phyloP scores from a whole-genome alignment of 2,888 invertebrate species.

The Chrysolina haemoptera region DNA sequence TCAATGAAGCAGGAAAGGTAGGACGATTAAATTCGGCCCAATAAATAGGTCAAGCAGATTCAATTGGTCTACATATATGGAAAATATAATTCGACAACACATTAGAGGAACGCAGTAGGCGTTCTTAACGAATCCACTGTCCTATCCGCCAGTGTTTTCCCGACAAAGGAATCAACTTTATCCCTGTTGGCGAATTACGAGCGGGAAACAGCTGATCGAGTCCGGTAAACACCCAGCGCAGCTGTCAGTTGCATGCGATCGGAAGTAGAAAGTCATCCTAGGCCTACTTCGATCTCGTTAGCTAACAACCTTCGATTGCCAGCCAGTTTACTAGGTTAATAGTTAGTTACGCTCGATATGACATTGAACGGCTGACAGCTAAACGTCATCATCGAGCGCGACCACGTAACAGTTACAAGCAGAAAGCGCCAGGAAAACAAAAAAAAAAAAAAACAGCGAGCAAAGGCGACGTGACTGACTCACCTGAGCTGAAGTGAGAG shows the following conservation, averaged over 20 bases:
- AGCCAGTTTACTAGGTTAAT: slow-evolving; percentile 39
- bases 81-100: neutral
- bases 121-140: no score
- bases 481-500: slow-evolving; percentile 93
- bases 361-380: slow-evolving; percentile 42
- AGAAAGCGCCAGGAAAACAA: neutral
- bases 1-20: slow-evolving; percentile 44
- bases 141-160: neutral
- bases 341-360: slow-evolving; percentile 40
- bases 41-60: slow-evolving; percentile 38
- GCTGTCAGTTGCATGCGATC: slow-evolving; percentile 12
- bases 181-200: neutral
- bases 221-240: slow-evolving; percentile 17
- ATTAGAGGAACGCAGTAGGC: neutral
- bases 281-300: slow-evolving; percentile 27
- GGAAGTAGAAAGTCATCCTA: slow-evolving; percentile 17
- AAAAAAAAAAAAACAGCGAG: slow-evolving; percentile 35
- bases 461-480: slow-evolving; percentile 60
- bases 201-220: slow-evolving; percentile 22
- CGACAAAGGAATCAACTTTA: slow-evolving; percentile 11
- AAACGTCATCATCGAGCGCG: slow-evolving; percentile 32
- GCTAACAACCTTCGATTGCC: slow-evolving; percentile 25
- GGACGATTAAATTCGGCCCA: slow-evolving; percentile 5
- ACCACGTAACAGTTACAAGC: neutral
- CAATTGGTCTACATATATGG: neutral